These are phyloP conservation scores for Luffia ferchaultella DNA, from an alignment of 2,888 invertebrate species.

Conservation along the genomic window DNA sequence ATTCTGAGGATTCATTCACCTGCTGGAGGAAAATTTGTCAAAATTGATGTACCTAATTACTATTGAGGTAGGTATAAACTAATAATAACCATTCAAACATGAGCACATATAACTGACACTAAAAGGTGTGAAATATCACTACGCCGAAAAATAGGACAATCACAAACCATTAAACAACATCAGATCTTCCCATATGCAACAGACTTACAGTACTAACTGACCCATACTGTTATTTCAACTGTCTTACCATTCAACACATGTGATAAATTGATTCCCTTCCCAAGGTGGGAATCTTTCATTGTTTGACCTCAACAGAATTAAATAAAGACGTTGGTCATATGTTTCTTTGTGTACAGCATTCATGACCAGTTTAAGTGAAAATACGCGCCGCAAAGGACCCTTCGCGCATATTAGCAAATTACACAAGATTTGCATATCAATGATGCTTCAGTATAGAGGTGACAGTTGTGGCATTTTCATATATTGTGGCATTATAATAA, in stretches of 20 bases:
- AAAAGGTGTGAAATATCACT: too few species aligned
- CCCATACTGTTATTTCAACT: too few species aligned
- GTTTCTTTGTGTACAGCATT: slow-evolving; percentile 37
- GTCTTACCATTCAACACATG: slow-evolving; percentile 26
- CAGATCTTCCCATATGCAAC: background rate
- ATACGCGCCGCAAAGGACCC: slow-evolving; percentile 60
- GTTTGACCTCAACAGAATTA: slow-evolving; percentile 29
- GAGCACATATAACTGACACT: too few species aligned
- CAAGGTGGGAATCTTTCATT: slow-evolving; percentile 28
- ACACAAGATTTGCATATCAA: slow-evolving; percentile 60
- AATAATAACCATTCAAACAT: too few species aligned
- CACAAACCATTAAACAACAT: background rate
- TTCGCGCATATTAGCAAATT: slow-evolving; percentile 60
- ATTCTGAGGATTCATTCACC: too few species aligned
- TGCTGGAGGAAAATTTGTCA: too few species aligned
- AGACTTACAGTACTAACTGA: slow-evolving; percentile 33
- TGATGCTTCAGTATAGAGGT: slow-evolving; percentile 19
- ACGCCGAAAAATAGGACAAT: too few species aligned
- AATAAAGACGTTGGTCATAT: slow-evolving; percentile 56
- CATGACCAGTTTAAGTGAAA: slow-evolving; percentile 47
- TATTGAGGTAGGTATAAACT: too few species aligned
- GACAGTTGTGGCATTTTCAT: too few species aligned
- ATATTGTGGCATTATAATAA: too few species aligned
- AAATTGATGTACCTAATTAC: too few species aligned
- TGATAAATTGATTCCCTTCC: slow-evolving; percentile 34